Evolutionary conservation across 2,797 vertebrate genomes (phyloP), one percentile per base, ranked within the genome.

Genomic region (Takifugu ocellatus): DNA sequence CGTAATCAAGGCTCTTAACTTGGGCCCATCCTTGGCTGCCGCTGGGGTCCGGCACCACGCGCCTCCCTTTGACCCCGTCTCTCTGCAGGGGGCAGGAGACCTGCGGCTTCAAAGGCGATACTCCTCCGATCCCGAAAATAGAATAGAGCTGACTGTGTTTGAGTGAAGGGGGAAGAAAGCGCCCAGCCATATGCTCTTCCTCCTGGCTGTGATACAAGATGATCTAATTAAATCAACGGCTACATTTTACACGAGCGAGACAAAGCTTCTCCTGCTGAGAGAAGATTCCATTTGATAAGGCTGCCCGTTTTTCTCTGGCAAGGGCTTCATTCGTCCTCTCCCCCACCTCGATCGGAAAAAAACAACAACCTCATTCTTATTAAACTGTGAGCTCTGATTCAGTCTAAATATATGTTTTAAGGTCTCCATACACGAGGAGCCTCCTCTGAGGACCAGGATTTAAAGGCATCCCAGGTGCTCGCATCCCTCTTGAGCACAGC

Each of bases 121-220:
- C 70, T 63, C 61, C 7, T 16, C 42, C 42, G 59, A 68, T 61
- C 82, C 46, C 61, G 71, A 84, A 86, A 87, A 85, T 86, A 89
- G 84, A 85, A 76, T 79, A 66, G 62, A 78, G 75, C 66, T 44
- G 16, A 57, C 78, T 77, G 71, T 68, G 67, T 68, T 68, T 25
- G 60, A 82, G 73, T 54, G 63, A 70, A 66, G 62, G 29, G 46
- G 57, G 21, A n/a, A 10, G 16, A 5, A 43, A 39, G 21, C 14
- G 66, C 60, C 54, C 45, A 58, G 66, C 87, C 87, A 89, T 90
- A 87, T 89, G 87, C 74, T 87, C 77, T 78, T 85, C 82, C 84
- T 84, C 83, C 79, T 85, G 86, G 75, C 71, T 17, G 44, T 15
- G 49, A 78, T 82, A 84, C 65, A 59, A 82, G 74, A 82, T 46